Base-by-base conservation (phyloP, 2,797 vertebrate genomes). In the Ctenopoma kingsleyae region DNA sequence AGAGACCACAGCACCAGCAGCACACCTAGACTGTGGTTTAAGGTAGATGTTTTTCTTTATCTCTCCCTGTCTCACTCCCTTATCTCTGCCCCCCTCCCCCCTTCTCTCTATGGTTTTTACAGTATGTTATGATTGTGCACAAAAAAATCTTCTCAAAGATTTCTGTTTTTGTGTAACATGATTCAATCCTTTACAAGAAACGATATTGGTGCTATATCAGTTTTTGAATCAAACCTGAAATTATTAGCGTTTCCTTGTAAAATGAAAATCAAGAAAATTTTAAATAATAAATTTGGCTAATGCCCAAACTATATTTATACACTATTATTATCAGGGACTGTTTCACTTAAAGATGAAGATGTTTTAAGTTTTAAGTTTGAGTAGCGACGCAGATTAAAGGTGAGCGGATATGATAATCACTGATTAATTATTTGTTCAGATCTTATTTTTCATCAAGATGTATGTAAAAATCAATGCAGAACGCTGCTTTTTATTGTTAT, bases 1-100 rank as follows among this genome's bases (percentile, higher is more conserved):
- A 71, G 76, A 86, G 69, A 93, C 92, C 90, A 81, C 81, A 92
- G 80, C 78, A 15, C 6, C 74, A 7, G 76, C 64, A 74, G 79
- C 71, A 62, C 67, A 79, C 64, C 35, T 71, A 85, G 55, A 62
- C 71, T 90, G 88, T 80, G 90, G 89, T 89, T 88, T 72, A 82
- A 82, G 61, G 71, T 71, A 84, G 12, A 77, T 56, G 63, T 30
- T 57, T 77, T 58, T 82, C 74, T 78, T 27, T 47, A 70, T 78
- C 35, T 70, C 57, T 46, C 43, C 55, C 38, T 67, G 43, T 43
- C 49, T 77, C 48, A 74, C 67, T 58, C 17, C 46, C 36, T 77
- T 38, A 71, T 80, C 71, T 79, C 38, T 8, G 20, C 15, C 6
- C 17, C 55, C 48, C 11, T 43, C 12, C 17, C 17, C 8, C 47